Base-by-base conservation (phyloP, 2,113 vertebrate species). In the Python bivittatus region DNA sequence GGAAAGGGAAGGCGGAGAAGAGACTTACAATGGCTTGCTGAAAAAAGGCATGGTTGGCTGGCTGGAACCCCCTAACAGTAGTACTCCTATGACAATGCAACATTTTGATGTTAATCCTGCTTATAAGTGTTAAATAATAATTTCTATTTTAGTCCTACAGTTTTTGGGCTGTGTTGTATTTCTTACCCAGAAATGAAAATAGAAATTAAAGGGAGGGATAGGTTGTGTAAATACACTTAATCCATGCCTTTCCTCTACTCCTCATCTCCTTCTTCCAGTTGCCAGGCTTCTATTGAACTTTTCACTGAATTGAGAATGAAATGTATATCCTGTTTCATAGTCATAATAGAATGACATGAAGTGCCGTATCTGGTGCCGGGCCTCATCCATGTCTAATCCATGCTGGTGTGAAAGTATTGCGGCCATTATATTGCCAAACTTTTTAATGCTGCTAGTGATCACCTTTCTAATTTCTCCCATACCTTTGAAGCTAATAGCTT, bases 401-500 rank as follows among this genome's bases (percentile, higher is more conserved):
- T 22, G 48, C 52, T 86, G 64, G 83, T 86, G 90, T 90, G 22
- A 91, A 92, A 15, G 90, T 58, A 86, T 33, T 64, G 93, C 94
- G 64, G n/a, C 54, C 72, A 72, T 88, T 93, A 79, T 87, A 90
- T 94, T 20, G 33, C 93, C 92, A 90, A 90, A 88, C 95, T 94
- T 91, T 94, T 48, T 68, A 95, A 94, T 95, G 96, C 94, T 93
- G 56, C 91, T 91, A 95, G 96, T 96, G 96, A 96, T 96, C 97
- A 97, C 94, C 93, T 86, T 97, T 97, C 97, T 97, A 97, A 95
- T 96, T 96, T 96, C 96, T 95, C 96, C 97, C 96, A 96, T 97
- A 97, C 97, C 97, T 98, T 98, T 98, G 98, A 98, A 97, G 97
- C 97, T 98, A 98, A 98, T 98, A 98, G 97, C 98, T 98, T 98